Evolutionary conservation across 2,113 vertebrate species (phyloP), one percentile per base, ranked within the genome.

Genomic region (Orycteropus afer): DNA sequence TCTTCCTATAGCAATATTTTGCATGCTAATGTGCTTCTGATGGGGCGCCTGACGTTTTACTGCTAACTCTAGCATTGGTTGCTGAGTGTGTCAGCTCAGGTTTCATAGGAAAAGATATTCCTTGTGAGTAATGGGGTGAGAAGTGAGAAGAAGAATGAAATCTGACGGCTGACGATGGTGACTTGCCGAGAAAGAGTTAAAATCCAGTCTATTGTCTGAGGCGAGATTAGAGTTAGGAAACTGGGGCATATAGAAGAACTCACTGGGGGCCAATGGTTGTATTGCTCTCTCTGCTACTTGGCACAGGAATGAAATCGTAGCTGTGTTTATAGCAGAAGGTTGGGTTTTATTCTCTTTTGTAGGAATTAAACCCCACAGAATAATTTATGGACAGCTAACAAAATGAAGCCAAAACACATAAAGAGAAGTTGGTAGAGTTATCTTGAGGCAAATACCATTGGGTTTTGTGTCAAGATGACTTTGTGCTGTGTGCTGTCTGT

Each of bases 191-290:
- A 91, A 97, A 73, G 97, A 95, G 94, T 93, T 96, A 97, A 96
- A 81, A 67, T 63, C 37, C 51, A 47, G 40, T 4, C 86, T 95
- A 13, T 61, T 79, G 97, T 89, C 79, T 96, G 45, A 96, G 82
- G 94, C 95, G 18, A 92, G 67, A 90, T 93, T 87, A 14, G 51
- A 94, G 77, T 92, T 96, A 96, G 97, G 95, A 98, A 98, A 97
- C 95, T 3, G 97, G 93, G 96, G 88, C 92, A 91, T 95, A 93
- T 89, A 97, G 94, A 98, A 93, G 86, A 96, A 98, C 94, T 83
- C 96, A 96, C 94, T 85, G 96, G 97, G 97, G 97, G 96, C 92
- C 95, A 95, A 97, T 87, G 94, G 77, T 98, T 98, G 97, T 96
- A 96, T 98, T 98, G 98, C 95, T 97, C 96, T 95, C 77, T 61